A percentile compares a stretch with the other conserved stretches of the same genome.
phyloP scores from a whole-genome alignment of 2,797 vertebrate genomes.

The Carduelis carduelis region DNA sequence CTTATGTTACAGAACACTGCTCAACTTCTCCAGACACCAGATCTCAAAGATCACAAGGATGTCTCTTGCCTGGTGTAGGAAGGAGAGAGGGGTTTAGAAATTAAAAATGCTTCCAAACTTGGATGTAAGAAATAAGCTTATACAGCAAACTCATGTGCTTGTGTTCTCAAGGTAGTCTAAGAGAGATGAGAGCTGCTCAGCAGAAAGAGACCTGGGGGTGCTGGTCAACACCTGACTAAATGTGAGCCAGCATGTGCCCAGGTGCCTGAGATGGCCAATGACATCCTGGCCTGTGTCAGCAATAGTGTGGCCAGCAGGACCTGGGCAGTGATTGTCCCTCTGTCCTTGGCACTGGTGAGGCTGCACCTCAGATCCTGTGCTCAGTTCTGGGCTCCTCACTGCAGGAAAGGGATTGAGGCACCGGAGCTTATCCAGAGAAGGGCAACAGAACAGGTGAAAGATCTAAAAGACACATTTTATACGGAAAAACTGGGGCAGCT shows the following conservation, averaged over 20 bases:
- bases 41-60: neutral
- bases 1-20: neutral
- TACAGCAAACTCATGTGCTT: neutral
- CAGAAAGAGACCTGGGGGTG: neutral
- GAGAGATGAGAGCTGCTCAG: neutral
- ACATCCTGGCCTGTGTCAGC: neutral
- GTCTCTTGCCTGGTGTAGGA: neutral
- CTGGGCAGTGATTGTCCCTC: accelerated
- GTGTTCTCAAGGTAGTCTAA: neutral
- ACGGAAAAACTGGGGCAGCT: neutral
- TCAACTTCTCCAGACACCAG: neutral
- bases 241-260: neutral
- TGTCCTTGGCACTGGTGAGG: accelerated
- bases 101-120: neutral
- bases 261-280: neutral
- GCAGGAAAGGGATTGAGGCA: neutral
- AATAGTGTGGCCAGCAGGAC: neutral
- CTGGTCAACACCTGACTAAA: neutral
- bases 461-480: neutral
- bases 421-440: neutral
- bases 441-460: neutral
- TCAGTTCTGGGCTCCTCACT: neutral
- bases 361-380: neutral
- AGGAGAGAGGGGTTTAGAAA: neutral
- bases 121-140: neutral